A percentile compares a stretch with the other conserved stretches of the same genome.
phyloP scores from a whole-genome alignment of 2,113 vertebrate genomes.

The Syngnathus typhle region DNA sequence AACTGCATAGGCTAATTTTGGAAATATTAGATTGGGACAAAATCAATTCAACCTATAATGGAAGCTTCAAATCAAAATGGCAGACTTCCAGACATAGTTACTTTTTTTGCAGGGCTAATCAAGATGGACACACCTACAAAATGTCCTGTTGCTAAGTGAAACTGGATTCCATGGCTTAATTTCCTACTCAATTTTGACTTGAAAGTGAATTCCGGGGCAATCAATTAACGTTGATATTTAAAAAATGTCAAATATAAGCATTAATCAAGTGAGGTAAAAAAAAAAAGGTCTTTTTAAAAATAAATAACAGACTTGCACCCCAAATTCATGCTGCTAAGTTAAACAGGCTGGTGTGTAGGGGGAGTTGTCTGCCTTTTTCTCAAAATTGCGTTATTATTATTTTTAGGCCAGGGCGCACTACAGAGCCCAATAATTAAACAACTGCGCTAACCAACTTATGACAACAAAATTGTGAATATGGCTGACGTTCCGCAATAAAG shows the following conservation, averaged over 20 bases:
- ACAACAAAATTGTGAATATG: not conserved
- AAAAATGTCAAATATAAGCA: too few relatives aligned
- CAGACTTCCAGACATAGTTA: not conserved
- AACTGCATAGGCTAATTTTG: not conserved
- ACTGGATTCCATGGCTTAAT: not conserved
- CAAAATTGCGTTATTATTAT: not conserved
- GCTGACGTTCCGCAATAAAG: not conserved
- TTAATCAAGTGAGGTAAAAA: too few relatives aligned
- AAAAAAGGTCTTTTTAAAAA: too few relatives aligned
- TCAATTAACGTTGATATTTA: too few relatives aligned
- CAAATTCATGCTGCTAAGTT: not conserved
- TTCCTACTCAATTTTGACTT: too few relatives aligned
- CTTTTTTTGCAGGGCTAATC: not conserved
- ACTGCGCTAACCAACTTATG: not conserved
- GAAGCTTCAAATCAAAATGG: not conserved
- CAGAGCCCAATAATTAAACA: not conserved
- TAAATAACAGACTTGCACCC: too few relatives aligned
- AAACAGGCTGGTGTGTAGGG: not conserved
- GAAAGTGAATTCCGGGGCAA: too few relatives aligned
- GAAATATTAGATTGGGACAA: not conserved
- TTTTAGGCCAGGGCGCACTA: not conserved
- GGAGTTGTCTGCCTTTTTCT: not conserved
- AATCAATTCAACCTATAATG: not conserved
- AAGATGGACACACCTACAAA: not conserved
- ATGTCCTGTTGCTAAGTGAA: not conserved